These are phyloP conservation scores for Gouania willdenowi DNA, from an alignment of 2,797 vertebrate species.

Conservation along the genomic window DNA sequence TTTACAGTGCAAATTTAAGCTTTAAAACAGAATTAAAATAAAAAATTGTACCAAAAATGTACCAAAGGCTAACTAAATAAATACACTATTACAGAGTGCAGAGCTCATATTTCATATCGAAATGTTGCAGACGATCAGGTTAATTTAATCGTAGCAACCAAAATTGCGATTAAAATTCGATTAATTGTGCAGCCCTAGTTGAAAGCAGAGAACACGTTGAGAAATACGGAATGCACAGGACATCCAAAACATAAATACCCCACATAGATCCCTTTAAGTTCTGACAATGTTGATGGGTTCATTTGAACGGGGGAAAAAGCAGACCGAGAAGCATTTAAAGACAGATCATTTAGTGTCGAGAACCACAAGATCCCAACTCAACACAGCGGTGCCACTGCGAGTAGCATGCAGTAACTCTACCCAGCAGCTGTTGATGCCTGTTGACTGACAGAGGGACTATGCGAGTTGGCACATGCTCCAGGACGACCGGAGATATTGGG, in stretches of 20 bases:
- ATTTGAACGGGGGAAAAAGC: not conserved
- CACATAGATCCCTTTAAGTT: not conserved
- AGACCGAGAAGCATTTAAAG: not conserved
- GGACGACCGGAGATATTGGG: conserved; percentile 57
- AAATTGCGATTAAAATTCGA: too few species aligned
- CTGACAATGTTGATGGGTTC: not conserved
- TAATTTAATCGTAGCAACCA: too few species aligned
- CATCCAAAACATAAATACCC: not conserved
- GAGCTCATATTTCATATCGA: too few species aligned
- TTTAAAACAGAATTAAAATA: too few species aligned
- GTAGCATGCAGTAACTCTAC: conserved; percentile 50
- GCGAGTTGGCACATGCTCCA: conserved; percentile 55
- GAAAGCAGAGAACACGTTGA: too few species aligned
- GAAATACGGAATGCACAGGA: conserved; percentile 2
- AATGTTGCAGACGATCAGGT: too few species aligned
- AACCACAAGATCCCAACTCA: conserved; percentile 45
- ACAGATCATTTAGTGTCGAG: not conserved
- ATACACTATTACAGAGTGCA: too few species aligned
- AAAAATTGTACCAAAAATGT: too few species aligned
- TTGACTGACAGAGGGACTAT: conserved; percentile 58
- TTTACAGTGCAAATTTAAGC: too few species aligned
- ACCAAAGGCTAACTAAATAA: too few species aligned
- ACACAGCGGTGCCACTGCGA: conserved; percentile 36
- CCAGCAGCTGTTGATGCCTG: conserved; percentile 59
- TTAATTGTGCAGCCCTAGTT: too few species aligned